phyloP scores from a whole-genome alignment of 2,888 invertebrate species.

The Fissipunctia ypsillon region DNA sequence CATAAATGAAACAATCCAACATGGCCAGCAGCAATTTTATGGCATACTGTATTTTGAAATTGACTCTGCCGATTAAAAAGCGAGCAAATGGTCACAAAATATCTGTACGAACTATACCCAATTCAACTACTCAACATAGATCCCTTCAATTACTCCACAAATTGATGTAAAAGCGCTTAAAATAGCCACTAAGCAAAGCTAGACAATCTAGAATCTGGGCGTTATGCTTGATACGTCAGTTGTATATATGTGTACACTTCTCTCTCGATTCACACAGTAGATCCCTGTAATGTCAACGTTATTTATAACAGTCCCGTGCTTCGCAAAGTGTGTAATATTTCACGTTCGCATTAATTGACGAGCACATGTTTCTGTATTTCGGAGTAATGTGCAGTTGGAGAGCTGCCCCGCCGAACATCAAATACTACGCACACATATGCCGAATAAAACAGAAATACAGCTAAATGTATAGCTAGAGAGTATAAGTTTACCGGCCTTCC shows the following conservation, averaged over 20 bases:
- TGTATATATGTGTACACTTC: background rate
- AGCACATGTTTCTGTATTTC: conserved; percentile 48
- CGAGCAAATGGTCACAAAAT: too few relatives aligned
- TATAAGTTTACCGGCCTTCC: too few relatives aligned
- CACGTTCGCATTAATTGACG: conserved; percentile 39
- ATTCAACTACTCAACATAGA: too few relatives aligned
- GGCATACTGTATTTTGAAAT: background rate
- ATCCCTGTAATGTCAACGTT: conserved; percentile 37
- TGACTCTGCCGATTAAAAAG: background rate
- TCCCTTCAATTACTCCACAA: background rate
- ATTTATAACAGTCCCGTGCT: conserved; percentile 30
- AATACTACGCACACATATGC: background rate
- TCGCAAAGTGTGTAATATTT: conserved; percentile 46
- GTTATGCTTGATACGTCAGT: background rate
- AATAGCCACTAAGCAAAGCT: background rate
- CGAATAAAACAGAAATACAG: conserved; percentile 13
- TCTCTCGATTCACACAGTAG: background rate
- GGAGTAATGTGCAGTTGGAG: conserved; percentile 61
- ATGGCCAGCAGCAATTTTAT: too few relatives aligned
- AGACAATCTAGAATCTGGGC: background rate
- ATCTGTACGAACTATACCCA: too few relatives aligned
- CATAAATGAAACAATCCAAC: background rate
- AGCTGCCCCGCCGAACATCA: conserved; percentile 34
- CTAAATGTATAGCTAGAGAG: background rate
- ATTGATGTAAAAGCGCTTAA: background rate